Conservation (phyloP, 2,113 vertebrate species). For the Cololabis saira region DNA sequence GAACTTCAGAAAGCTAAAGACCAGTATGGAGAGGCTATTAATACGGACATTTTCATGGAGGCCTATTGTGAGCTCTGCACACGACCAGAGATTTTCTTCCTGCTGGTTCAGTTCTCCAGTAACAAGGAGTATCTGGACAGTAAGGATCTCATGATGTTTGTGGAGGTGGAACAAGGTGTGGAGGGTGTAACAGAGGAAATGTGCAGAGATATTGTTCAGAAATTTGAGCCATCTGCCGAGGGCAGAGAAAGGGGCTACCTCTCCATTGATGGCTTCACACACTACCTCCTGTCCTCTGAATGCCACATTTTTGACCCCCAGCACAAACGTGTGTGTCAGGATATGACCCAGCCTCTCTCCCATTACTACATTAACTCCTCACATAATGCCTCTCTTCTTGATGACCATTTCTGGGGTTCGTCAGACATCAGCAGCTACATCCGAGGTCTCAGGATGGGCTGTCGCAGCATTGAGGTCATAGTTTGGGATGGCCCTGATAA, state of each 20-base stretch:
- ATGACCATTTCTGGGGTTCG: conserved; percentile 91
- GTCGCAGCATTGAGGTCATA: conserved; percentile 90
- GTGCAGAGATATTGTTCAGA: conserved; percentile 87
- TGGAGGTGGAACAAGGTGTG: conserved; percentile 93
- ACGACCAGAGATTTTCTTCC: conserved; percentile 91
- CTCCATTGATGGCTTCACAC: conserved; percentile 91
- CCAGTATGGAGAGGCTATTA: conserved; percentile 81
- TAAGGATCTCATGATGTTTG: conserved; percentile 91
- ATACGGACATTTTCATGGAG: conserved; percentile 87
- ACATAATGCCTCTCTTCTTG: conserved; percentile 88
- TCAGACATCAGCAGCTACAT: conserved; percentile 89
- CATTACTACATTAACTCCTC: conserved; percentile 96
- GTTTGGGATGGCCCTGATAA: conserved; percentile 91
- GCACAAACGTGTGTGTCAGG: conserved; percentile 91
- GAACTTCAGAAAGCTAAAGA: conserved; percentile 90
- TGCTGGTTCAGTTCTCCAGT: conserved; percentile 93
- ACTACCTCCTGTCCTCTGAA: conserved; percentile 92
- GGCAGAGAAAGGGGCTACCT: conserved; percentile 88
- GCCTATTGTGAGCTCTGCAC: conserved; percentile 92
- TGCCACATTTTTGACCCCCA: conserved; percentile 93
- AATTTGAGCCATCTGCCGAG: conserved; percentile 90
- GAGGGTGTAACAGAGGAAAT: conserved; percentile 89
- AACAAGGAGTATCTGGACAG: conserved; percentile 93
- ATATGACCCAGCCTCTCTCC: conserved; percentile 91
- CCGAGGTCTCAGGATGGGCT: conserved; percentile 87